Conservation (phyloP, 2,888 invertebrate species). For the Drosophila mettleri region DNA sequence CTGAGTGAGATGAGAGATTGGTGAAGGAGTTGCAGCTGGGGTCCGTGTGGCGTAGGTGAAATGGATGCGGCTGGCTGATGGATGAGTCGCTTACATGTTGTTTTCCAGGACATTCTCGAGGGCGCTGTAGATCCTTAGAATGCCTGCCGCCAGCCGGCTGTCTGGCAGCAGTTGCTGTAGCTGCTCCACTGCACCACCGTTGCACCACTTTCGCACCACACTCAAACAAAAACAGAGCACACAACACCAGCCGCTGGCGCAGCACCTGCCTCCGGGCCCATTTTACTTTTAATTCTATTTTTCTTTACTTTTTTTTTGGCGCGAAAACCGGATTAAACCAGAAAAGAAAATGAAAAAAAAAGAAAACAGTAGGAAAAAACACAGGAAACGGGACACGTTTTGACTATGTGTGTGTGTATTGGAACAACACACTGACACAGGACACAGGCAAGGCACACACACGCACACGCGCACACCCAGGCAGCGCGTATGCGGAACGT, state of each 20-base stretch:
- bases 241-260: constrained; percentile 22
- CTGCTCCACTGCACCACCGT: constrained; percentile 10
- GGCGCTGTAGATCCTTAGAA: constrained; percentile 30
- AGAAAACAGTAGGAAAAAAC: not conserved
- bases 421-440: not conserved
- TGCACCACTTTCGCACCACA: constrained; percentile 18
- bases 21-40: not conserved
- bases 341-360: not conserved
- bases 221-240: constrained; percentile 38
- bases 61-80: not conserved
- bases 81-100: constrained; percentile 43
- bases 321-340: not conserved
- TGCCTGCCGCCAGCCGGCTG: not conserved
- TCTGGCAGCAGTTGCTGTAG: constrained; percentile 4
- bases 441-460: not conserved
- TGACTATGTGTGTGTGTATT: not conserved
- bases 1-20: constrained; percentile 1
- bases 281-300: constrained; percentile 6
- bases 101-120: constrained; percentile 44
- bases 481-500: constrained; percentile 26
- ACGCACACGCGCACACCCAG: not conserved
- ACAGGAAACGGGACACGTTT: constrained; percentile 6
- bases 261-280: constrained; percentile 26
- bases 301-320: constrained; percentile 1
- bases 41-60: not conserved